These are phyloP conservation scores for Habrosyne pyritoides DNA, from an alignment of 2,888 invertebrate species.

Conservation along the genomic window DNA sequence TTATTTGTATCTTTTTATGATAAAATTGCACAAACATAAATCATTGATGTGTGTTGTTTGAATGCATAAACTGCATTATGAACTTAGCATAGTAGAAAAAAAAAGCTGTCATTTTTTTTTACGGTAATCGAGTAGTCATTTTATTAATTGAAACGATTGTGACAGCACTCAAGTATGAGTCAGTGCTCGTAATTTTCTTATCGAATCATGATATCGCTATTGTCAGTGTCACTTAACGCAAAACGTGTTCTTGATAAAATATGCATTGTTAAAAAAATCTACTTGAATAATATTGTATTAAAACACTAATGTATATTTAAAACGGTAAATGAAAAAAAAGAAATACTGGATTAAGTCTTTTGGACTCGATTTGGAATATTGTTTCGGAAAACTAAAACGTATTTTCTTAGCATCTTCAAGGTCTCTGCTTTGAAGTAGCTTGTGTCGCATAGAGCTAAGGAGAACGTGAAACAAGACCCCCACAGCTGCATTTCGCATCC, in stretches of 20 bases:
- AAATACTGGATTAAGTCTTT: neutral
- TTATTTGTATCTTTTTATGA: neutral
- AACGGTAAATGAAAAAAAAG: no score
- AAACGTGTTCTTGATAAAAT: neutral
- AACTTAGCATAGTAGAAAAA: neutral
- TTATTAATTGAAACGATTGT: neutral
- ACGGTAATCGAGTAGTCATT: neutral
- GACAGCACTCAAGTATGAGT: constrained; percentile 2
- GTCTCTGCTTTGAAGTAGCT: no score
- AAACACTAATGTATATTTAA: no score
- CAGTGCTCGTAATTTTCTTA: neutral
- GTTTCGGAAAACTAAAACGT: no score
- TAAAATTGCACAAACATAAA: neutral
- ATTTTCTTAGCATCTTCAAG: no score
- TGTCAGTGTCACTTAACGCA: neutral
- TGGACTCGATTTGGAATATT: neutral
- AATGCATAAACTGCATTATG: neutral
- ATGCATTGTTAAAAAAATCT: neutral
- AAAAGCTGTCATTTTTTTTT: neutral
- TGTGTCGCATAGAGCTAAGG: no score
- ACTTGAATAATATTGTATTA: neutral
- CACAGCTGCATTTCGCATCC: constrained; percentile 54
- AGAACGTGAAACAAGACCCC: constrained; percentile 13
- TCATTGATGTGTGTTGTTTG: neutral
- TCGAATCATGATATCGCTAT: neutral